These are phyloP conservation scores for Caradrina kadenii DNA, from an alignment of 2,888 invertebrate genomes.

Conservation along the genomic window DNA sequence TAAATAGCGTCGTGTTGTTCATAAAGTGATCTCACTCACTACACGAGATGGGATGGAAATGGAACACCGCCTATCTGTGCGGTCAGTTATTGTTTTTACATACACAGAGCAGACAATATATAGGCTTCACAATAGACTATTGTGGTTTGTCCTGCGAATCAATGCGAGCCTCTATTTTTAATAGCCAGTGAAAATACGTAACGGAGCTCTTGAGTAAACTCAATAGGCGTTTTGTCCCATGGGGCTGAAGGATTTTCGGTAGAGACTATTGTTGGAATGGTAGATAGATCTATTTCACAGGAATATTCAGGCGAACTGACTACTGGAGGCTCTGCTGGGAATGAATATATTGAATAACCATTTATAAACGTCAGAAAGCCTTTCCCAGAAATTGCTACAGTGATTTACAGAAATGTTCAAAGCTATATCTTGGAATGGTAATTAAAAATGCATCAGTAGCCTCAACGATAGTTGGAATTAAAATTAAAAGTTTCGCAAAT, in stretches of 20 bases:
- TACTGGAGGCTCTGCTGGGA: slow-evolving; percentile 18
- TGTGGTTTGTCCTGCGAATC: slow-evolving; percentile 64
- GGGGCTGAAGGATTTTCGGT: slow-evolving; percentile 40
- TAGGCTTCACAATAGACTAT: slow-evolving; percentile 60
- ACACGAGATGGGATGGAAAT: slow-evolving; percentile 61
- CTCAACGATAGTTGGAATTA: slow-evolving; percentile 19
- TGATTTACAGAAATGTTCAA: slow-evolving; percentile 28
- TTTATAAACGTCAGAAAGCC: slow-evolving; percentile 24
- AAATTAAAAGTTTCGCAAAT: slow-evolving; percentile 47
- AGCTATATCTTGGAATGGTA: slow-evolving; percentile 24
- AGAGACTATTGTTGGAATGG: slow-evolving; percentile 47
- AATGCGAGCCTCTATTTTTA: slow-evolving; percentile 54
- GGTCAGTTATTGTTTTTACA: slow-evolving; percentile 75
- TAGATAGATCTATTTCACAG: slow-evolving; percentile 41
- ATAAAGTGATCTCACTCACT: slow-evolving; percentile 58
- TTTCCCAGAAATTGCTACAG: slow-evolving; percentile 14
- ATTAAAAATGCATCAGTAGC: slow-evolving; percentile 40
- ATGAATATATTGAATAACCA: slow-evolving; percentile 43
- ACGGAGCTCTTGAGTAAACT: slow-evolving; percentile 42
- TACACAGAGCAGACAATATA: slow-evolving; percentile 55
- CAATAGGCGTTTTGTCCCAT: slow-evolving; percentile 49
- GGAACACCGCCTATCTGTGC: slow-evolving; percentile 68
- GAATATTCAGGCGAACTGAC: slow-evolving; percentile 14
- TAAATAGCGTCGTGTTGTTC: slow-evolving; percentile 54
- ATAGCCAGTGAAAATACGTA: slow-evolving; percentile 43